Evolutionary conservation across 2,888 invertebrate species (phyloP).

Genomic region (Camponotus fellah): DNA sequence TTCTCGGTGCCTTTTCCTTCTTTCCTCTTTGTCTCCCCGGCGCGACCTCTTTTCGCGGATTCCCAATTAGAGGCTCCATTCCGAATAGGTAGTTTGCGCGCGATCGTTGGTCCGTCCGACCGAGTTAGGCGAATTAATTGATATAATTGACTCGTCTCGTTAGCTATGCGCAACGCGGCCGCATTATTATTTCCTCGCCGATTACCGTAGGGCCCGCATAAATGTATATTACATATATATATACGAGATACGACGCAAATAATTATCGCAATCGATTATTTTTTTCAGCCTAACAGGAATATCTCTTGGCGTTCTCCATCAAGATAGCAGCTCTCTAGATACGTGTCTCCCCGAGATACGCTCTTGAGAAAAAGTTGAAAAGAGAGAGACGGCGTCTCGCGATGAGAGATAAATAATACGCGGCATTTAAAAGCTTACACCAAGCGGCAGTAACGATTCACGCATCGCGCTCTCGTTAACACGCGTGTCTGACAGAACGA

Average conservation of each 20-base stretch:
- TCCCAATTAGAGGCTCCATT: slow-evolving; percentile 70
- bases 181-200: slow-evolving; percentile 64
- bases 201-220: slow-evolving; percentile 52
- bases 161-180: slow-evolving; percentile 73
- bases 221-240: slow-evolving; percentile 23
- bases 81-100: slow-evolving; percentile 59
- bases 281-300: slow-evolving; percentile 41
- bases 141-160: slow-evolving; percentile 84
- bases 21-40: slow-evolving; percentile 52
- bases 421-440: slow-evolving; percentile 26
- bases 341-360: background rate
- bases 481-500: background rate
- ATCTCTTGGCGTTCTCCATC: slow-evolving; percentile 37
- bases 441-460: slow-evolving; percentile 27
- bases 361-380: background rate
- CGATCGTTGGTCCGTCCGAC: slow-evolving; percentile 76
- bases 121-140: slow-evolving; percentile 83
- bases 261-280: slow-evolving; percentile 62
- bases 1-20: slow-evolving; percentile 17
- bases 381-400: slow-evolving; percentile 10
- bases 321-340: slow-evolving; percentile 39
- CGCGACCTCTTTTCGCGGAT: slow-evolving; percentile 60
- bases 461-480: slow-evolving; percentile 24
- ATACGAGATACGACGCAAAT: slow-evolving; percentile 41
- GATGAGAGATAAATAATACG: slow-evolving; percentile 19